phyloP scores from a whole-genome alignment of 2,797 vertebrate species.

The Acanthurus leucopareius region DNA sequence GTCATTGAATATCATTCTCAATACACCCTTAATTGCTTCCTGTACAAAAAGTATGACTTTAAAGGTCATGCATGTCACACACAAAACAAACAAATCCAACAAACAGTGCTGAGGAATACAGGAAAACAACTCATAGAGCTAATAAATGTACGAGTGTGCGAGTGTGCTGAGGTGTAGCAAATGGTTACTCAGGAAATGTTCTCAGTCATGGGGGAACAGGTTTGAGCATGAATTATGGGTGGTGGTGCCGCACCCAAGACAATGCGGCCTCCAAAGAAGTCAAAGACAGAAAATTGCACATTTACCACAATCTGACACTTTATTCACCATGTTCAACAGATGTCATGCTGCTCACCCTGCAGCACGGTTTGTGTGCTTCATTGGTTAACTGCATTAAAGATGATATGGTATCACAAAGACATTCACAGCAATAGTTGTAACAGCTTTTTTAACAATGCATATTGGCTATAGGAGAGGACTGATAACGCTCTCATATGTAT shows the following conservation, averaged over 20 bases:
- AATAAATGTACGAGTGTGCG: not conserved
- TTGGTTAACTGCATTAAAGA: conserved; percentile 1
- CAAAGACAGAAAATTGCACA: conserved; percentile 28
- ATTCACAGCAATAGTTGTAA: conserved; percentile 5
- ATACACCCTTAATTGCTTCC: not conserved
- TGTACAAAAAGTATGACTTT: not conserved
- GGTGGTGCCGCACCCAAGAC: conserved; percentile 56
- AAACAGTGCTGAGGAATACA: not conserved
- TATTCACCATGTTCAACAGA: not conserved
- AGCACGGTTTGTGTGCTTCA: not conserved
- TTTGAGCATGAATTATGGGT: conserved; percentile 59
- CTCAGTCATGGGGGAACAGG: conserved; percentile 50
- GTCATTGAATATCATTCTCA: conserved; percentile 11
- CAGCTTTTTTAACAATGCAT: not conserved
- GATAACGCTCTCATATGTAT: not conserved
- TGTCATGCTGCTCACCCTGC: not conserved
- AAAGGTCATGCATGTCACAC: not conserved
- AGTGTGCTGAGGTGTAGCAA: not conserved
- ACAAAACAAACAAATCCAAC: not conserved
- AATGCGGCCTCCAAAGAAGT: conserved; percentile 17
- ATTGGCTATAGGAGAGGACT: not conserved
- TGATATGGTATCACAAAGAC: not conserved
- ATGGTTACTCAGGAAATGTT: conserved; percentile 24
- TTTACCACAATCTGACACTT: conserved; percentile 36
- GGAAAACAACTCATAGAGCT: not conserved